Conservation (phyloP, 2,113 vertebrate species). For the Forbesichthys agassizii region DNA sequence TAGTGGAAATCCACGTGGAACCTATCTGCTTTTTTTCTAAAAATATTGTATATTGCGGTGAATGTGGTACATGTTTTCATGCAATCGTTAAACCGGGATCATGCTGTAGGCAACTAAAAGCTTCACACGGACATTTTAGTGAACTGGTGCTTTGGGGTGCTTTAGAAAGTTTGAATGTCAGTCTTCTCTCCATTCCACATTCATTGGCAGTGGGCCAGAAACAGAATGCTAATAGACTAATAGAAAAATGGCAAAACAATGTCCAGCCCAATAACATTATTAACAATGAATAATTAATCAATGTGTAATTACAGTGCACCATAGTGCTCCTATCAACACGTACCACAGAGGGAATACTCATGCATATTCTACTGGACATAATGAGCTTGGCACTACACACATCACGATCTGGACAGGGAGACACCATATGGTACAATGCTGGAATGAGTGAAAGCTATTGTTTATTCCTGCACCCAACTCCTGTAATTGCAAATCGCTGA, state of each 20-base stretch:
- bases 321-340: slow-evolving; percentile 47
- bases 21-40: too few species aligned
- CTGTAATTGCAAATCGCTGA: slow-evolving; percentile 46
- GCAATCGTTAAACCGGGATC: background rate
- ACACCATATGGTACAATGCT: slow-evolving; percentile 51
- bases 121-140: background rate
- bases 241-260: slow-evolving; percentile 24
- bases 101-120: slow-evolving; percentile 1
- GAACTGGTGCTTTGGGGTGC: slow-evolving; percentile 3
- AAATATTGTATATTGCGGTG: too few species aligned
- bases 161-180: background rate
- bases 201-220: slow-evolving; percentile 9
- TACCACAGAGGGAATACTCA: slow-evolving; percentile 49
- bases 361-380: slow-evolving; percentile 51
- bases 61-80: background rate
- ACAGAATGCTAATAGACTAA: slow-evolving; percentile 13
- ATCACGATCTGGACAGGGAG: slow-evolving; percentile 40
- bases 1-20: too few species aligned
- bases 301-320: slow-evolving; percentile 52
- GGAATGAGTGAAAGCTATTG: slow-evolving; percentile 44
- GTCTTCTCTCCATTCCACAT: background rate
- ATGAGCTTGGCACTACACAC: slow-evolving; percentile 54
- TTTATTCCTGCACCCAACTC: slow-evolving; percentile 38
- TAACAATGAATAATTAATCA: slow-evolving; percentile 55
- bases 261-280: slow-evolving; percentile 46